Conservation (phyloP, 2,888 invertebrate genomes). For the Lasioglossum lativentre region DNA sequence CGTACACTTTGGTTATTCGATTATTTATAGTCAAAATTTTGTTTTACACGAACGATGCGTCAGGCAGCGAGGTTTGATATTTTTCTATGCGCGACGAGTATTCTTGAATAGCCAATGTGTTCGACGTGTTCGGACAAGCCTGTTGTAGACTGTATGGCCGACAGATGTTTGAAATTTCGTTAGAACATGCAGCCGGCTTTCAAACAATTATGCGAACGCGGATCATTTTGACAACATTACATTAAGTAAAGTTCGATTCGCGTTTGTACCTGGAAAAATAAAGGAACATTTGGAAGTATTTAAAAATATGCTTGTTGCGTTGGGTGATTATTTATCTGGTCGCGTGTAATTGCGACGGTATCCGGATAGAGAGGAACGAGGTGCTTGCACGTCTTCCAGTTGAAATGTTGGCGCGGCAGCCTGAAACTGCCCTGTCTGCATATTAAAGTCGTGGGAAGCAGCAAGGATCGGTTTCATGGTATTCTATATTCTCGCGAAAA, state of each 20-base stretch:
- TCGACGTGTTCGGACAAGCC: neutral
- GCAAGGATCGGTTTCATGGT: slow-evolving; percentile 52
- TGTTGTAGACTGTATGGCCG: slow-evolving; percentile 16
- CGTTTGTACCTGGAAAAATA: neutral
- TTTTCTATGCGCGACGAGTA: neutral
- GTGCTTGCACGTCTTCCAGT: slow-evolving; percentile 50
- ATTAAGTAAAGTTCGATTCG: neutral
- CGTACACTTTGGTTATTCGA: neutral
- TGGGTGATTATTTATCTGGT: slow-evolving; percentile 2
- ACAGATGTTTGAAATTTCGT: slow-evolving; percentile 46
- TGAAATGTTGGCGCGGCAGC: slow-evolving; percentile 66
- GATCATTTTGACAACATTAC: slow-evolving; percentile 9
- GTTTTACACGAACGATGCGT: slow-evolving; percentile 48
- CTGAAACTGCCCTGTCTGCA: slow-evolving; percentile 71
- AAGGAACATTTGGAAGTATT: neutral
- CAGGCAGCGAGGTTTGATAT: slow-evolving; percentile 61
- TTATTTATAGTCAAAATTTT: slow-evolving; percentile 61
- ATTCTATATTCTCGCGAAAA: slow-evolving; percentile 45
- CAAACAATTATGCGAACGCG: slow-evolving; percentile 8
- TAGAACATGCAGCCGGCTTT: neutral
- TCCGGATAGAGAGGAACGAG: slow-evolving; percentile 33
- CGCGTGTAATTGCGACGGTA: slow-evolving; percentile 15
- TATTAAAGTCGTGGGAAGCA: slow-evolving; percentile 70
- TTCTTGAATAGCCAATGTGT: neutral
- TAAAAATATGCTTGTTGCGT: neutral